A percentile compares a stretch with the other conserved stretches of the same genome.
These are phyloP conservation scores for Oncopodura yosiiana DNA, from an alignment of 1,140 invertebrate species.

Conservation along the genomic window DNA sequence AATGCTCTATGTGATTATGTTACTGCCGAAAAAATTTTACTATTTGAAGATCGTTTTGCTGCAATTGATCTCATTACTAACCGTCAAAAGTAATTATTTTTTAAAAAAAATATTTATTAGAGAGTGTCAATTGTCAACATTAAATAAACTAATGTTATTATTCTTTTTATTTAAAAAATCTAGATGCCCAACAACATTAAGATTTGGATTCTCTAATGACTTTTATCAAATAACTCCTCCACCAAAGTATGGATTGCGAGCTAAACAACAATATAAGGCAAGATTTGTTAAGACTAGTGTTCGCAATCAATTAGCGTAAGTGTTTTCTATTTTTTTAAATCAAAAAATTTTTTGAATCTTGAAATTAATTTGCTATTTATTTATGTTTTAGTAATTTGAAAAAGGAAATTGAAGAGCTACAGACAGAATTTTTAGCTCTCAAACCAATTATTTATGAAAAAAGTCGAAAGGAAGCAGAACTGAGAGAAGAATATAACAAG, in stretches of 20 bases:
- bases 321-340: neutral
- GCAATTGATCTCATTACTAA: conserved; percentile 15
- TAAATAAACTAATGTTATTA: neutral
- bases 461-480: neutral
- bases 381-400: neutral
- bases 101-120: neutral
- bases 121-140: neutral
- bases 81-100: neutral
- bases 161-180: neutral
- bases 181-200: conserved; percentile 5
- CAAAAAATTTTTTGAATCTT: neutral
- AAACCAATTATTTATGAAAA: neutral
- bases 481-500: neutral
- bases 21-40: conserved; percentile 14
- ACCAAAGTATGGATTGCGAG: conserved; percentile 3
- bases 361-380: neutral
- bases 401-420: neutral
- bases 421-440: neutral
- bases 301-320: too few relatives aligned
- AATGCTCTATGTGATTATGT: conserved; percentile 23
- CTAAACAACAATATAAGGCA: neutral
- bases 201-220: conserved; percentile 13
- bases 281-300: neutral
- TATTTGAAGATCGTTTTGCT: conserved; percentile 17
- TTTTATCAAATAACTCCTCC: conserved; percentile 26